phyloP scores from a whole-genome alignment of 1,140 invertebrate genomes.

The Ceratosolen fusciceps region DNA sequence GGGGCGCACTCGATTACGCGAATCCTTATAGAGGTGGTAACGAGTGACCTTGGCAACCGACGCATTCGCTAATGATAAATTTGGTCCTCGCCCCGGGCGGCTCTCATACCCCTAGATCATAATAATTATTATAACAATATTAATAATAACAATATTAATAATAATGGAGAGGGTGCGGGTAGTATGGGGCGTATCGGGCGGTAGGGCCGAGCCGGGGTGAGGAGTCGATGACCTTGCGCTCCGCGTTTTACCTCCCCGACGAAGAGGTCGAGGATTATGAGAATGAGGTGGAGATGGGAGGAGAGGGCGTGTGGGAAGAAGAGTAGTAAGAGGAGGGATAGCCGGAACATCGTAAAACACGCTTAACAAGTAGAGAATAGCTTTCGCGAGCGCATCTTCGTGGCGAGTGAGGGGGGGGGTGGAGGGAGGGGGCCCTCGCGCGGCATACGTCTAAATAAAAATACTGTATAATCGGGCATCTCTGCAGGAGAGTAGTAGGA shows the following conservation, averaged over 20 bases:
- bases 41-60: too few species aligned
- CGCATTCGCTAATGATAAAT: constrained; percentile 18
- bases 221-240: too few species aligned
- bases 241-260: too few species aligned
- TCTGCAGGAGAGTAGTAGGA: constrained; percentile 26
- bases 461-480: constrained; percentile 39
- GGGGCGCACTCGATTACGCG: neutral
- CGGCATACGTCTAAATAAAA: neutral
- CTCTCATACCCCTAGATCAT: constrained; percentile 24
- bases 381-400: neutral
- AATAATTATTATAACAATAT: too few species aligned
- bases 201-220: too few species aligned
- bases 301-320: too few species aligned
- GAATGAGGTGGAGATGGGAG: too few species aligned
- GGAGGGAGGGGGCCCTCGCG: neutral
- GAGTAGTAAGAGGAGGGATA: too few species aligned
- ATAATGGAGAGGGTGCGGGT: constrained; percentile 1
- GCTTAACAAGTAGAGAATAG: neutral
- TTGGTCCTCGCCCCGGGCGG: constrained; percentile 21
- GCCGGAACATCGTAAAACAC: neutral
- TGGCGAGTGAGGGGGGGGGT: neutral
- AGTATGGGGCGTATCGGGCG: constrained; percentile 3
- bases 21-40: too few species aligned
- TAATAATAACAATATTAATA: too few species aligned
- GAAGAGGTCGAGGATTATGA: too few species aligned